A percentile compares a stretch with the other conserved stretches of the same genome.
Evolutionary conservation across 2,888 invertebrate species (phyloP).

Genomic region (Conistra vaccinii): DNA sequence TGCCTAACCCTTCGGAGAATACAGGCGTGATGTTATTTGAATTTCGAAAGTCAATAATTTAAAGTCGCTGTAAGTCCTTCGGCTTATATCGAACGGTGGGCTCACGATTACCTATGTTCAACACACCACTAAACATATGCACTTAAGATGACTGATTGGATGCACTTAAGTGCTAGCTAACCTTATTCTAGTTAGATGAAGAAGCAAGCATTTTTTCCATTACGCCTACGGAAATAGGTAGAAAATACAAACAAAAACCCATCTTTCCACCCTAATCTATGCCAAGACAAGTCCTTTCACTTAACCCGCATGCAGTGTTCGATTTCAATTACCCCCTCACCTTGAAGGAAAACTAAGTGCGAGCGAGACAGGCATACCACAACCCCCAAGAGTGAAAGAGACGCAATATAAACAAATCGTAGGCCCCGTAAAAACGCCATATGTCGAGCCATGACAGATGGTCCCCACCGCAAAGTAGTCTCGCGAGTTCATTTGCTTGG

Average conservation of each 20-base stretch:
- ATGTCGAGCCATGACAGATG: constrained; percentile 87
- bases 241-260: constrained; percentile 5
- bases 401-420: constrained; percentile 87
- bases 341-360: constrained; percentile 83
- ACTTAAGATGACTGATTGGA: no score
- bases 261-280: constrained; percentile 73
- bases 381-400: constrained; percentile 69
- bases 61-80: no score
- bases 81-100: no score
- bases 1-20: no score
- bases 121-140: no score
- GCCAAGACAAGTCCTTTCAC: constrained; percentile 85
- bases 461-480: constrained; percentile 79
- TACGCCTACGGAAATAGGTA: constrained; percentile 5
- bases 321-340: constrained; percentile 87
- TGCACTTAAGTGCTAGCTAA: no score
- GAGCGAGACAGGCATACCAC: constrained; percentile 70
- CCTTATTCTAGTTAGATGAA: not conserved
- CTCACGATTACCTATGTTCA: no score
- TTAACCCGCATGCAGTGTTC: constrained; percentile 88
- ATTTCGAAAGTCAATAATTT: no score
- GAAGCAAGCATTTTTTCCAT: not conserved
- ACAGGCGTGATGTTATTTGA: no score
- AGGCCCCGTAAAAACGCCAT: constrained; percentile 84
- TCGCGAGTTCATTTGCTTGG: constrained; percentile 77